Evolutionary conservation across 2,113 vertebrate genomes (phyloP).

Genomic region (Otus sunia): DNA sequence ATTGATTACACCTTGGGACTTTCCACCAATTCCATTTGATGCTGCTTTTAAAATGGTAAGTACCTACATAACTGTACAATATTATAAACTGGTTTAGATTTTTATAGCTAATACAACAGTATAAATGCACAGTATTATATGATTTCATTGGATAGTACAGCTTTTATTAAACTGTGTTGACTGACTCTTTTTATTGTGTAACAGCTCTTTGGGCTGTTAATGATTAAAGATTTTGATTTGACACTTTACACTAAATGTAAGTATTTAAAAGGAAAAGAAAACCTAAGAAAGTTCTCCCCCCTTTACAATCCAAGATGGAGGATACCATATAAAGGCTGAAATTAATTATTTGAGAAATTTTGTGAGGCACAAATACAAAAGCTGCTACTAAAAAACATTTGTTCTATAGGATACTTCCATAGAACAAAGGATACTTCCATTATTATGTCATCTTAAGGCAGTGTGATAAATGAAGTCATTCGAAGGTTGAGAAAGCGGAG

Average conservation of each 20-base stretch:
- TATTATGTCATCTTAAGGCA: not conserved
- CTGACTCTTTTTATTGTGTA: slow-evolving; percentile 41
- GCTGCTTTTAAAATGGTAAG: slow-evolving; percentile 66
- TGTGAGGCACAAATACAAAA: not conserved
- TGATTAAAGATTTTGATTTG: slow-evolving; percentile 60
- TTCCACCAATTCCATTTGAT: slow-evolving; percentile 5
- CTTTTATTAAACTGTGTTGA: slow-evolving; percentile 27
- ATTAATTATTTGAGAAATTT: not conserved
- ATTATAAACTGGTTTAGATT: slow-evolving; percentile 10
- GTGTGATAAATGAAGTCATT: not conserved
- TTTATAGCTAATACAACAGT: slow-evolving; percentile 4
- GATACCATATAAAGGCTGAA: not conserved
- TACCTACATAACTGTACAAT: slow-evolving; percentile 3
- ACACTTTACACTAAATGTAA: slow-evolving; percentile 29
- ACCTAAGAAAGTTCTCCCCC: not conserved
- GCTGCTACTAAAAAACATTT: not conserved
- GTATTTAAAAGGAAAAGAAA: slow-evolving; percentile 15
- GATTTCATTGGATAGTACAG: not conserved
- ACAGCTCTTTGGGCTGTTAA: slow-evolving; percentile 39
- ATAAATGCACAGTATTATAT: slow-evolving; percentile 12
- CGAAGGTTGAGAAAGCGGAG: accelerated
- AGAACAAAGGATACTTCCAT: not conserved
- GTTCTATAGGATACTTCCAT: not conserved
- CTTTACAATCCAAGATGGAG: not conserved
- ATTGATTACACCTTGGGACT: slow-evolving; percentile 17